Percentiles rank a stretch among this genome's conserved stretches.
Conservation (phyloP, 2,113 vertebrate genomes). For the Ammodytes marinus region DNA sequence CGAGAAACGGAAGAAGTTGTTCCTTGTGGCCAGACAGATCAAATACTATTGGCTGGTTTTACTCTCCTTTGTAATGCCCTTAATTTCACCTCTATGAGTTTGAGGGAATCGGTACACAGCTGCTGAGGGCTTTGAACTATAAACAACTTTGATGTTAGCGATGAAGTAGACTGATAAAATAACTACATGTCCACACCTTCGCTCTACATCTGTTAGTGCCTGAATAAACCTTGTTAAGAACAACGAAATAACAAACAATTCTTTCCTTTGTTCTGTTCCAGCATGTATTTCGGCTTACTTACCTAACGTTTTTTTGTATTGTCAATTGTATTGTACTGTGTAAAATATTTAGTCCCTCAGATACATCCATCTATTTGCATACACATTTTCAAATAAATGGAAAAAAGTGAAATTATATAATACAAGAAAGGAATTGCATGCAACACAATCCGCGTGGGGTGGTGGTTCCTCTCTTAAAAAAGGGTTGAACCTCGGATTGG, state of each 20-base stretch:
- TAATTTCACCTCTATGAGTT: slow-evolving; percentile 24
- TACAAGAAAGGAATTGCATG: background rate
- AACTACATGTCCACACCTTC: slow-evolving; percentile 32
- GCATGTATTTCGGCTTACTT: background rate
- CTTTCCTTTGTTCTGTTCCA: slow-evolving; percentile 6
- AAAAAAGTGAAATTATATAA: background rate
- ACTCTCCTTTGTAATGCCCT: background rate
- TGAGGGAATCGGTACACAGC: background rate
- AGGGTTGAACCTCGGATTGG: no score
- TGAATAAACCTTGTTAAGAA: slow-evolving; percentile 3
- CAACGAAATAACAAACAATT: background rate
- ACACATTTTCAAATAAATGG: no score
- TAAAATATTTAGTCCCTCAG: background rate
- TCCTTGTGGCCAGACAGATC: background rate
- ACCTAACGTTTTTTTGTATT: background rate
- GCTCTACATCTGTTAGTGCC: background rate
- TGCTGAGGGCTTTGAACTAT: slow-evolving; percentile 33
- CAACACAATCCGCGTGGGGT: background rate
- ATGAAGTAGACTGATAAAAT: slow-evolving; percentile 54
- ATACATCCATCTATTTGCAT: no score
- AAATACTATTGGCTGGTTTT: background rate
- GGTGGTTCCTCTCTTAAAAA: no score
- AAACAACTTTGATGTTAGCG: slow-evolving; percentile 60
- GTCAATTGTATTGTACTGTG: background rate
- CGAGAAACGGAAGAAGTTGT: background rate